These are phyloP conservation scores for Kryptolebias ocellatus DNA, from an alignment of 2,797 vertebrate genomes.

Conservation along the genomic window DNA sequence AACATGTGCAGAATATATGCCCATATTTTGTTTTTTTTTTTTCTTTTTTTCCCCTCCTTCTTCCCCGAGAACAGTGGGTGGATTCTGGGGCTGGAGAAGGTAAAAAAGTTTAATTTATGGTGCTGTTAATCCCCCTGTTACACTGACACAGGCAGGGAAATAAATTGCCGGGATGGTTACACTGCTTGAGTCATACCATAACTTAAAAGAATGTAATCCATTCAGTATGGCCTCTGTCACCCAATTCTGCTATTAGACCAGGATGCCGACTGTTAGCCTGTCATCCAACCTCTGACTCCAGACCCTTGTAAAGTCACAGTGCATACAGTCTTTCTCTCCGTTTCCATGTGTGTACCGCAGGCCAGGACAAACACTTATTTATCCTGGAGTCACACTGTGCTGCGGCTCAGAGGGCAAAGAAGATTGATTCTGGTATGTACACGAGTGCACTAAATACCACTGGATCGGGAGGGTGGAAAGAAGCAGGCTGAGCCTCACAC, in stretches of 20 bases:
- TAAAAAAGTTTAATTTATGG: conserved; percentile 79
- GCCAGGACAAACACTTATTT: conserved; percentile 78
- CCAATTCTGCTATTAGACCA: conserved; percentile 72
- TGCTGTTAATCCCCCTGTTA: conserved; percentile 78
- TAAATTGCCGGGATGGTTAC: conserved; percentile 72
- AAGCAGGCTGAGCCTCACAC: conserved; percentile 36
- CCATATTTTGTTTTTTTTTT: conserved; percentile 61
- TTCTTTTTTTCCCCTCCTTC: conserved; percentile 36
- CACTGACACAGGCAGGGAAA: conserved; percentile 63
- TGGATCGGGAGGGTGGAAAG: conserved; percentile 39
- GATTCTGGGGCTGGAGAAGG: conserved; percentile 68
- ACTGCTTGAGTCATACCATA: conserved; percentile 69
- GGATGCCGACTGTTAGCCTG: conserved; percentile 69
- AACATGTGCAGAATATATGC: conserved; percentile 73
- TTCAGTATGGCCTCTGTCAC: conserved; percentile 75
- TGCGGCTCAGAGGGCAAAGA: conserved; percentile 44
- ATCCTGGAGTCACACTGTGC: conserved; percentile 69
- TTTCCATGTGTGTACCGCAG: conserved; percentile 48
- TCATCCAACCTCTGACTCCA: conserved; percentile 66
- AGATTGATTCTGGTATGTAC: conserved; percentile 75
- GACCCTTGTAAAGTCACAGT: conserved; percentile 62
- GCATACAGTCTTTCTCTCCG: conserved; percentile 32
- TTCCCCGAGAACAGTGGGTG: conserved; percentile 52
- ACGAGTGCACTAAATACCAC: conserved; percentile 64
- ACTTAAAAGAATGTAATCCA: conserved; percentile 75